A percentile compares a stretch with the other conserved stretches of the same genome.
phyloP scores from a whole-genome alignment of 2,113 vertebrate species.

The Eulemur rufifrons region DNA sequence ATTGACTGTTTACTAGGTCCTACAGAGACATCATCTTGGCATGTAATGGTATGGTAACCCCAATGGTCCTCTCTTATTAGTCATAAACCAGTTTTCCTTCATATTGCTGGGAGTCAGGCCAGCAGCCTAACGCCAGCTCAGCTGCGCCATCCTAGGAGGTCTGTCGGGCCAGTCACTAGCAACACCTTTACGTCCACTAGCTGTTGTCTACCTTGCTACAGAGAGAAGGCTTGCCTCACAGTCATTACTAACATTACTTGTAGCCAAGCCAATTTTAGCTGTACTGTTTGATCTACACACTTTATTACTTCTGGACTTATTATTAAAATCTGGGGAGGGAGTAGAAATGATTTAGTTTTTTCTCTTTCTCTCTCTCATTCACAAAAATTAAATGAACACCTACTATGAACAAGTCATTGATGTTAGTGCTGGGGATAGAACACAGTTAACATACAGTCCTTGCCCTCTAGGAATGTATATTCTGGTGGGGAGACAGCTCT shows the following conservation, averaged over 20 bases:
- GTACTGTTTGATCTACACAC: neutral
- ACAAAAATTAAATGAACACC: neutral
- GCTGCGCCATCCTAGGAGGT: neutral
- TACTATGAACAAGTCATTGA: neutral
- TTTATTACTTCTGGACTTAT: slow-evolving; percentile 10
- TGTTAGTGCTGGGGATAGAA: neutral
- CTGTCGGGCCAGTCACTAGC: neutral
- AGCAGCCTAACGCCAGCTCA: neutral
- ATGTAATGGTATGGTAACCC: neutral
- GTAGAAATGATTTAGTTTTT: neutral
- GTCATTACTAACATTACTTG: neutral
- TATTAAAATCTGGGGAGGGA: neutral
- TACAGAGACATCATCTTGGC: neutral
- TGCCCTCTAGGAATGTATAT: neutral
- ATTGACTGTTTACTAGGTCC: slow-evolving; percentile 49
- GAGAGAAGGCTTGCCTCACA: neutral
- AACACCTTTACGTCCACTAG: neutral
- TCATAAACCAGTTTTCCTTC: neutral
- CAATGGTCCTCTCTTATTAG: neutral
- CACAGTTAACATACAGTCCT: neutral
- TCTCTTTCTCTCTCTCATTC: neutral
- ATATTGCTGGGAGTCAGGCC: neutral
- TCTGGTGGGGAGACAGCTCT: neutral
- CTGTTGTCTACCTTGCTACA: neutral
- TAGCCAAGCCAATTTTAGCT: neutral